Evolutionary conservation across 2,797 vertebrate genomes (phyloP).

Genomic region (Pelochelys cantorii): DNA sequence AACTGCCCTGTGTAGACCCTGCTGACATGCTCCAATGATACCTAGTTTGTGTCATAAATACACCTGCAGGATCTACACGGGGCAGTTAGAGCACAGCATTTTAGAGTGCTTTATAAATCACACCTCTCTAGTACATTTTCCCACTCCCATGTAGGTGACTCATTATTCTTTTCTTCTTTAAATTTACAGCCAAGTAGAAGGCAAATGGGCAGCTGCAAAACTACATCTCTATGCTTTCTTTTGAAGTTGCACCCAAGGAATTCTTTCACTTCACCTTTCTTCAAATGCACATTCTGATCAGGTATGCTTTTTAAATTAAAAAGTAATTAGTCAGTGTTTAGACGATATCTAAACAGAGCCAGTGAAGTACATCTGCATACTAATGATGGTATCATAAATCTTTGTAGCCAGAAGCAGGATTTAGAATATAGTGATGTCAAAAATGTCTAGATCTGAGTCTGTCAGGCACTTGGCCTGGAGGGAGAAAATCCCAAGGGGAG

Average conservation of each 20-base stretch:
- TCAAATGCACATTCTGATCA: slow-evolving; percentile 38
- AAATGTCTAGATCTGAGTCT: slow-evolving; percentile 49
- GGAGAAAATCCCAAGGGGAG: slow-evolving; percentile 23
- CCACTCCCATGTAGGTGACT: background rate
- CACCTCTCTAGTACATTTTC: background rate
- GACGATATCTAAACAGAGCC: slow-evolving; percentile 52
- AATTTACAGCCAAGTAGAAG: background rate
- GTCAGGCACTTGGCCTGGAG: slow-evolving; percentile 39
- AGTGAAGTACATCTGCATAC: slow-evolving; percentile 50
- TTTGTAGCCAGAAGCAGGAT: slow-evolving; percentile 46
- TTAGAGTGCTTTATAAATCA: background rate
- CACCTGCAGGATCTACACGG: background rate
- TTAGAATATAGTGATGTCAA: slow-evolving; percentile 60
- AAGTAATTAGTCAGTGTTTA: slow-evolving; percentile 68
- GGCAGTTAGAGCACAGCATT: background rate
- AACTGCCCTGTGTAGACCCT: background rate
- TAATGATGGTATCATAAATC: slow-evolving; percentile 44
- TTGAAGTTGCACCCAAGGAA: background rate
- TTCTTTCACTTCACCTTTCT: slow-evolving; percentile 31
- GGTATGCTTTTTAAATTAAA: slow-evolving; percentile 38
- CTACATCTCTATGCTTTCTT: background rate
- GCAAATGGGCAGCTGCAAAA: background rate
- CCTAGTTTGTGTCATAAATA: background rate
- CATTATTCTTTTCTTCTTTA: background rate
- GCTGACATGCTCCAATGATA: background rate